Evolutionary conservation across 2,797 vertebrate species (phyloP), one percentile per base, ranked within the genome.

Genomic region (Hirundo rustica): DNA sequence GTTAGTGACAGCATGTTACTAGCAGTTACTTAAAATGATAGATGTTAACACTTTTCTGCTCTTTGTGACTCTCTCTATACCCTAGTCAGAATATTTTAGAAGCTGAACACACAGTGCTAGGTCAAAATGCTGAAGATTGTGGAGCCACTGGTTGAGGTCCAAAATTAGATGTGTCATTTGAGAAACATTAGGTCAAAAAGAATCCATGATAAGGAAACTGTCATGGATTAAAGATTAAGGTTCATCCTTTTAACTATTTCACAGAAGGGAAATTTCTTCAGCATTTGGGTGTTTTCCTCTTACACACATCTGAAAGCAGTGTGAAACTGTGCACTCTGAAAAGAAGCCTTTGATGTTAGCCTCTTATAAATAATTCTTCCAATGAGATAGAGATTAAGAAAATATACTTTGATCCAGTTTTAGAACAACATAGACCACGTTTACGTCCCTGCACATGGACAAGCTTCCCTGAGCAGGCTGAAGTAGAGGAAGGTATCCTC

Each of bases 31-130:
- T 77, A 82, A 76, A 87, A 48, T 80, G 85, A 87, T 48, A 54
- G 47, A 71, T 93, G 80, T 87, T 94, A 89, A 87, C 88, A 47
- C 85, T 91, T 82, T 73, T 71, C 85, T 76, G 89, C 72, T 93
- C 55, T 74, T 90, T 89, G 72, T 92, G 85, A 92, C 81, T 96
- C 88, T 82, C 36, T 50, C 22, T 32, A 55, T 55, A 81, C 53
- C 64, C 85, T 45, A 85, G 58, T 36, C 62, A 45, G 80, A 47
- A 30, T 38, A 76, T 70, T 78, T 95, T 73, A 76, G 71, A 75
- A 89, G 40, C 47, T 44, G 11, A 85, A 90, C 40, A 42, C 36
- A 30, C 6, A 9, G 26, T 2, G 5, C 44, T 45, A 30, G 90
- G 75, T 94, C 76, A 67, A 72, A 85, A 70, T 30, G 19, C 64